phyloP scores from a whole-genome alignment of 2,113 vertebrate genomes.

The Laticauda colubrina region DNA sequence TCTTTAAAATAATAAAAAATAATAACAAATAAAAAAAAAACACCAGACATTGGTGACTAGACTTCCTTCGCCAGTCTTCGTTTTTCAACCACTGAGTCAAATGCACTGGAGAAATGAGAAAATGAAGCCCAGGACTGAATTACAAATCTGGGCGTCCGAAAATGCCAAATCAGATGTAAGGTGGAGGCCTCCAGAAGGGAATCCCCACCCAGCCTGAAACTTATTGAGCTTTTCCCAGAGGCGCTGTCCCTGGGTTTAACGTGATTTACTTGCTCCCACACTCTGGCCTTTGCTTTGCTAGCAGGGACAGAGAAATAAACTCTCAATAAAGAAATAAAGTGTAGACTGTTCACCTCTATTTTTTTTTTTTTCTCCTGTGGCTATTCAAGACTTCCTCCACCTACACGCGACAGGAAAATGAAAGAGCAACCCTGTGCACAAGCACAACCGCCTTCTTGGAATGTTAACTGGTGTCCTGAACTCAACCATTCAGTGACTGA shows the following conservation, averaged over 20 bases:
- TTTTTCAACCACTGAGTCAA: not conserved
- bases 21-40: not conserved
- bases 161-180: not conserved
- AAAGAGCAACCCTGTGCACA: not conserved
- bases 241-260: too few species aligned
- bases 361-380: not conserved
- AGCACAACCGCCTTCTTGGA: not conserved
- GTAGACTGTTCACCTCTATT: not conserved
- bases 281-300: not conserved
- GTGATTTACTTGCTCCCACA: not conserved
- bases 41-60: not conserved
- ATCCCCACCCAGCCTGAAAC: not conserved
- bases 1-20: not conserved
- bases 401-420: not conserved
- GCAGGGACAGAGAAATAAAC: too few species aligned
- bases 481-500: not conserved
- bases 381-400: not conserved
- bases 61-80: too few species aligned
- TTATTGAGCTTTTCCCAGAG: slow-evolving; percentile 7
- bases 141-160: not conserved
- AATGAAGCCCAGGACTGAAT: not conserved
- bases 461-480: not conserved
- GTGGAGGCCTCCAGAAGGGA: not conserved
- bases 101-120: not conserved
- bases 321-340: too few species aligned